These are phyloP conservation scores for Lutjanus campechanus DNA, from an alignment of 2,797 vertebrate genomes.

Conservation along the genomic window DNA sequence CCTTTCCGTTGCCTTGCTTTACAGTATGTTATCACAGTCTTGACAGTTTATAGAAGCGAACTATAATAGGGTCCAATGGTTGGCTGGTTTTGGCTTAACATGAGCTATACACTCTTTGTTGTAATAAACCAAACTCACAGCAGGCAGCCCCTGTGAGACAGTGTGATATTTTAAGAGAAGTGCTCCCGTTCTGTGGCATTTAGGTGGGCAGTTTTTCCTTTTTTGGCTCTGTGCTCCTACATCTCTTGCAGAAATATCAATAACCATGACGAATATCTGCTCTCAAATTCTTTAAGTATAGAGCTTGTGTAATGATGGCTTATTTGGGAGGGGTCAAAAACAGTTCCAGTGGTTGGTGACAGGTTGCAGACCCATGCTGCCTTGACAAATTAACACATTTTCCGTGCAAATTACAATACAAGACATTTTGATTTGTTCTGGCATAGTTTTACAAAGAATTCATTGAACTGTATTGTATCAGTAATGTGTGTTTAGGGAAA, in stretches of 20 bases:
- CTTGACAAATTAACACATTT: slow-evolving; percentile 38
- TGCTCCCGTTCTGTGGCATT: slow-evolving; percentile 46
- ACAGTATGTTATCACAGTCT: slow-evolving; percentile 32
- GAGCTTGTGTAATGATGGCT: slow-evolving; percentile 48
- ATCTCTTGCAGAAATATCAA: slow-evolving; percentile 57
- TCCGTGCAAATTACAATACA: slow-evolving; percentile 9
- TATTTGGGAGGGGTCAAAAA: slow-evolving; percentile 51
- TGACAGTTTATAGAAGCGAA: slow-evolving; percentile 35
- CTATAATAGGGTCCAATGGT: slow-evolving; percentile 31
- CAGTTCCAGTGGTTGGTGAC: slow-evolving; percentile 30
- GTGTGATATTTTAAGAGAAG: slow-evolving; percentile 61
- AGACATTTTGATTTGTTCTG: slow-evolving; percentile 36
- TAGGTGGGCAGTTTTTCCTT: slow-evolving; percentile 48
- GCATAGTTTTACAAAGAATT: not conserved
- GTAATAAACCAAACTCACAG: slow-evolving; percentile 56
- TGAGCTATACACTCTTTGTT: slow-evolving; percentile 38
- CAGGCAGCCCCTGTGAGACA: slow-evolving; percentile 25
- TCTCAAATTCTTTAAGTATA: slow-evolving; percentile 40
- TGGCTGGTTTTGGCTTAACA: slow-evolving; percentile 37
- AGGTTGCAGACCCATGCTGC: slow-evolving; percentile 24
- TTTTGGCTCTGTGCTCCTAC: slow-evolving; percentile 35
- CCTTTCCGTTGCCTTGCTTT: slow-evolving; percentile 20
- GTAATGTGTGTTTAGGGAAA: not conserved
- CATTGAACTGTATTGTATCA: not conserved
- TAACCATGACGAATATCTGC: slow-evolving; percentile 65